These are phyloP conservation scores for Charanyca ferruginea DNA, from an alignment of 2,888 invertebrate genomes.

Conservation along the genomic window DNA sequence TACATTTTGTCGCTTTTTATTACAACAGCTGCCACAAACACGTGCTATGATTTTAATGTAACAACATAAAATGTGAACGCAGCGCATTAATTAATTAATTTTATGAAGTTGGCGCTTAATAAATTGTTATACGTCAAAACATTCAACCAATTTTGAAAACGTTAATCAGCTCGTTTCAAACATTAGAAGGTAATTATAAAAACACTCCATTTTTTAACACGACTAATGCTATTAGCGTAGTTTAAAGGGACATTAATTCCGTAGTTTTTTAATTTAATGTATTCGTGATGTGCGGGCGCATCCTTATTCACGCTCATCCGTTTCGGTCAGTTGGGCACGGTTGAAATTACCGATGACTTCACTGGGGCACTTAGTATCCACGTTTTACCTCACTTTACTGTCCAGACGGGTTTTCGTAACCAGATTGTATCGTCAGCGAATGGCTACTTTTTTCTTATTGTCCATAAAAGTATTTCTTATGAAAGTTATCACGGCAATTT, in stretches of 20 bases:
- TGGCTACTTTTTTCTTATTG: slow-evolving; percentile 69
- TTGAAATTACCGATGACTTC: slow-evolving; percentile 69
- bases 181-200: slow-evolving; percentile 82
- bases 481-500: slow-evolving; percentile 73
- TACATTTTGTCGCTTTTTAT: slow-evolving; percentile 78
- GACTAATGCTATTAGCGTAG: slow-evolving; percentile 74
- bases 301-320: slow-evolving; percentile 75
- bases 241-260: slow-evolving; percentile 72
- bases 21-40: slow-evolving; percentile 77
- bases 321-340: slow-evolving; percentile 66
- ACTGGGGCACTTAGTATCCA: slow-evolving; percentile 65
- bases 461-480: slow-evolving; percentile 75
- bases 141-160: slow-evolving; percentile 69
- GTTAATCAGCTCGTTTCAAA: slow-evolving; percentile 73
- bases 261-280: slow-evolving; percentile 72
- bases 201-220: slow-evolving; percentile 75
- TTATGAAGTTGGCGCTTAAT: slow-evolving; percentile 56
- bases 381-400: slow-evolving; percentile 70
- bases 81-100: slow-evolving; percentile 69
- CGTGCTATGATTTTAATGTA: slow-evolving; percentile 69
- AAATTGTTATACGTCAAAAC: slow-evolving; percentile 78
- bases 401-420: slow-evolving; percentile 65
- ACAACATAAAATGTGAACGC: slow-evolving; percentile 63
- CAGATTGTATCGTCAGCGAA: slow-evolving; percentile 71
- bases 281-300: slow-evolving; percentile 75